A percentile compares a stretch with the other conserved stretches of the same genome.
Evolutionary conservation across 1,140 invertebrate genomes (phyloP).

Genomic region (Hyles vespertilio): DNA sequence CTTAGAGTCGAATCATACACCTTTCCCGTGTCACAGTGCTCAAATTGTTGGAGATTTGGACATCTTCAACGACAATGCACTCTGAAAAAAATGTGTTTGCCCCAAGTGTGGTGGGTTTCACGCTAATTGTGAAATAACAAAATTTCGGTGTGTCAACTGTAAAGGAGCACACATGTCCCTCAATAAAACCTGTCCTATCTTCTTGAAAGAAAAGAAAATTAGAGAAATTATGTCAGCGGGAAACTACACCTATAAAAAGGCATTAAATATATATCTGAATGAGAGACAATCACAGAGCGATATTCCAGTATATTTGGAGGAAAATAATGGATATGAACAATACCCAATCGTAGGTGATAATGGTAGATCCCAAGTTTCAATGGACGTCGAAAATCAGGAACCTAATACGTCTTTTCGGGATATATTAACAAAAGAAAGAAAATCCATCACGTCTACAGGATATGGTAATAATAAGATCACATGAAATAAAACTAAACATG

Average conservation of each 20-base stretch:
- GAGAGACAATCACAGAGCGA: not conserved
- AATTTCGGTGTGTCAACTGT: constrained; percentile 24
- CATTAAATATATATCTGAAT: not conserved
- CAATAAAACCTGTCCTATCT: constrained; percentile 21
- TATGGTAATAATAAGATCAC: too few species aligned
- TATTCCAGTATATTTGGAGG: not conserved
- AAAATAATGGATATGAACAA: not conserved
- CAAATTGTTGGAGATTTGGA: constrained; percentile 19
- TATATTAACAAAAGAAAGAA: too few species aligned
- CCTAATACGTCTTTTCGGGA: too few species aligned
- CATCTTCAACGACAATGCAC: too few species aligned
- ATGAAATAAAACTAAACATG: too few species aligned
- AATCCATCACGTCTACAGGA: too few species aligned
- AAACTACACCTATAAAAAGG: constrained; percentile 17
- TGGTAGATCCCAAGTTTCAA: too few species aligned
- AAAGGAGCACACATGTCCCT: constrained; percentile 22
- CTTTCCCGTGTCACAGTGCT: constrained; percentile 21
- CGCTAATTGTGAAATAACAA: constrained; percentile 18
- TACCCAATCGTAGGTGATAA: too few species aligned
- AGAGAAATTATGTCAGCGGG: constrained; percentile 18
- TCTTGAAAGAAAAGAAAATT: constrained; percentile 25
- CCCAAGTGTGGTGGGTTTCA: constrained; percentile 27
- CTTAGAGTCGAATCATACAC: too few species aligned
- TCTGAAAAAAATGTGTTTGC: too few species aligned
- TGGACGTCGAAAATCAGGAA: too few species aligned